A percentile compares a stretch with the other conserved stretches of the same genome.
phyloP scores from a whole-genome alignment of 2,113 vertebrate species.

The Gulo gulo region DNA sequence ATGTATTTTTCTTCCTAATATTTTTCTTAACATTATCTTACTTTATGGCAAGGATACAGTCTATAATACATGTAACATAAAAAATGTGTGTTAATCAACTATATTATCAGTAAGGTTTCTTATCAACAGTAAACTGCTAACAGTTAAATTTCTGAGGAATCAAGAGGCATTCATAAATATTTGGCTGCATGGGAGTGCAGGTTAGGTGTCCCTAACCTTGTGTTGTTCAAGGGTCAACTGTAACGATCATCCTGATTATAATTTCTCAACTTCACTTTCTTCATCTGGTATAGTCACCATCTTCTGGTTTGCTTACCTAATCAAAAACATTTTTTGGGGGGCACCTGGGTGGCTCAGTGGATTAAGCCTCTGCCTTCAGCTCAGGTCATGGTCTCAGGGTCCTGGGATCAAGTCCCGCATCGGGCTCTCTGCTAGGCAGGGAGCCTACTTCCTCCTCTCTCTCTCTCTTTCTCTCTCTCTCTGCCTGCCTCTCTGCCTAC shows the following conservation, averaged over 20 bases:
- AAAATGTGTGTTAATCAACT: background rate
- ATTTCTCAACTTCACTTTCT: background rate
- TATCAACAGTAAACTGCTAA: background rate
- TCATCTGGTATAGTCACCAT: background rate
- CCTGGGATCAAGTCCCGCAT: too few species aligned
- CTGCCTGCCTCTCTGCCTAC: too few species aligned
- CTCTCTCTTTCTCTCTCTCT: too few species aligned
- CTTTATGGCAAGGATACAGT: background rate
- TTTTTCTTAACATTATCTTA: background rate
- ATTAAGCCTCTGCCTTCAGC: too few species aligned
- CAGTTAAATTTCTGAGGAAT: background rate
- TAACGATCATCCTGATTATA: background rate
- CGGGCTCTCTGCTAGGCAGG: too few species aligned
- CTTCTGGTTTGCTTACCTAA: background rate
- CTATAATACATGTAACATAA: background rate
- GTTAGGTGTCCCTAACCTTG: background rate
- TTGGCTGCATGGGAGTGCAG: background rate
- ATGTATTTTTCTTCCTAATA: background rate
- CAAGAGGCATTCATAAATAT: background rate
- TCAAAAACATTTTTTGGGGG: background rate
- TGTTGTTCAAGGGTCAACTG: background rate
- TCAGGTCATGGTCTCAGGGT: too few species aligned
- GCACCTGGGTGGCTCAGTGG: too few species aligned
- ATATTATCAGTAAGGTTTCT: background rate
- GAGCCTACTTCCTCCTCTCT: too few species aligned